Base-by-base conservation (phyloP, 2,888 invertebrate species). In the Polydrusus pterygomalis region DNA sequence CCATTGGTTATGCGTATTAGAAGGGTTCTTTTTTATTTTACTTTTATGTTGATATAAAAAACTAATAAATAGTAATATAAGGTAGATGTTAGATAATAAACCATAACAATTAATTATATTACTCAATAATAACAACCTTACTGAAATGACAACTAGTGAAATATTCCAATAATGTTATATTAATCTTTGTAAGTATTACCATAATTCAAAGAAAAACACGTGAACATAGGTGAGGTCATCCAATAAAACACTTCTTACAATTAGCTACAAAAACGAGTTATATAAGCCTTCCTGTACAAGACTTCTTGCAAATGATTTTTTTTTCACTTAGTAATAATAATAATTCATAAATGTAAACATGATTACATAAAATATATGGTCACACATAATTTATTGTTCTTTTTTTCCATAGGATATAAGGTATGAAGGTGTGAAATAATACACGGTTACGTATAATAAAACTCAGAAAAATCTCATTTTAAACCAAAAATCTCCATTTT, bases 231-330 rank as follows among this genome's bases (percentile, higher is more conserved):
- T 54, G 54, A 54, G 25, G 54, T 54, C 54, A 54, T 30, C 54
- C 25, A 30, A 30, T 25, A 25, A 25, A 30, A 30, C n/a, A 7
- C 30, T 13, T n/a, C 30, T 25, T 25, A 25, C 25, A 25, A 25
- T 25, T 30, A 54, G 2, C 54, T 30, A 30, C 54, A 54, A 54
- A 30, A 54, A 54, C 54, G 1, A 54, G 30, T 11, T 54, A 54
- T 30, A 25, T 30, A 30, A 51, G 18, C 18, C 18, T 49, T 51
- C 9, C 51, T 25, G n/a, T 25, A 54, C 9, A 54, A 11, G 54
- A 25, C n/a, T 25, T 54, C 25, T 54, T 54, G 54, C 54, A 54
- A 25, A 30, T 54, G 13, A 47, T 17, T 51, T 54, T 54, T 51
- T 54, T 54, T 54, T 13, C 13, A 54, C 6, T 13, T 2, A n/a